Base-by-base conservation (phyloP, 1,140 invertebrate species). In the Tetramorium alpestre region DNA sequence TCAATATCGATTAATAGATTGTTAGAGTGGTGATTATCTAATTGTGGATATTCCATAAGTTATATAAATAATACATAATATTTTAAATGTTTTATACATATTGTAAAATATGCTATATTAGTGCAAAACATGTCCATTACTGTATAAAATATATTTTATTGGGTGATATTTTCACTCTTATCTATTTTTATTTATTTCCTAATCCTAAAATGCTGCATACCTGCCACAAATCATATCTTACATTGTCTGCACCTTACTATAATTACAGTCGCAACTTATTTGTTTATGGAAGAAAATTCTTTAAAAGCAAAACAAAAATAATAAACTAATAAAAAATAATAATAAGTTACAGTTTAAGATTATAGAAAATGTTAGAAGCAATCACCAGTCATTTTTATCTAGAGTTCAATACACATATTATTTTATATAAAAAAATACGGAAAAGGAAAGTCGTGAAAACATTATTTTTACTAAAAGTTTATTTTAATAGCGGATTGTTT, bases 1-100 rank as follows among this genome's bases (percentile, higher is more conserved):
- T 80, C 62, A 41, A 80, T 54, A 54, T 56, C 11, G 60, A 78
- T 51, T 47, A 47, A 51, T 16, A 47, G 16, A 60, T 77, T 41
- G 38, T 80, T 80, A 51, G 33, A 33, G 0, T 16, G 28, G 8
- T 5, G 22, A 28, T 16, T n/a, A 16, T 18, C 22, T 81, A 22
- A 54, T 22, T 58, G 44, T n/a, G 33, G 0, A 18, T n/a, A 77
- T 16, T 47, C 5, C 10, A 22, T 22, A 16, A 62, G 13, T 13
- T 41, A 67, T 18, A 56, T 56, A 44, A 4, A 28, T 3, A 3
- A 16, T 10, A 0, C 28, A n/a, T 5, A n/a, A 25, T n/a, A 5
- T 16, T 22, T 8, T 69, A 1, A 67, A 38, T 41, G 11, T 75
- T 22, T 5, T 3, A 1, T 80, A 41, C 4, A 38, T 33, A 33